Evolutionary conservation across 1,140 invertebrate genomes (phyloP), one percentile per base, ranked within the genome.

Genomic region (Hycleus cichorii): DNA sequence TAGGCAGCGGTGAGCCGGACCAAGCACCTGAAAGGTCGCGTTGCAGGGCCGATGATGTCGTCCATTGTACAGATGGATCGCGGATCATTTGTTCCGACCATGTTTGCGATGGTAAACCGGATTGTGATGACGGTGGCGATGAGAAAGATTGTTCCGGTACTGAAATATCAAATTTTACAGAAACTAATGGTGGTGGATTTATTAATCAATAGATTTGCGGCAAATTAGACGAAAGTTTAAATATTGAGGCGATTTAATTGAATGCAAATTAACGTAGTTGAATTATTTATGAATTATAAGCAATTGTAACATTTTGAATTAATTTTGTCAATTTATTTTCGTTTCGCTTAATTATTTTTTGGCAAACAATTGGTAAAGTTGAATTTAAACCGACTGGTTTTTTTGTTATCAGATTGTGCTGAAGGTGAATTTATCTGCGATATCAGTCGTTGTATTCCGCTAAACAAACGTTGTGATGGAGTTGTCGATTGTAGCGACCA

Each of bases 401-500:
- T 62, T 67, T 65, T 56, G 46, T 58, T 57, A 49, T 64, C 60
- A 78, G 76, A 70, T 62, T 88, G 84, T 72, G 65, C 67, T n/a
- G 73, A 76, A 59, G 77, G 78, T 8, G 76, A 83, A 64, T 83
- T 85, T 67, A 79, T 78, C 43, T 79, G 80, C 58, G 77, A 79
- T 49, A 59, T 74, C 3, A 69, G 69, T 43, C 68, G 76, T 26
- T 88, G 86, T 65, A 83, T 87, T 63, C 75, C 77, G 26, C 74
- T 75, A 52, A 76, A 70, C 40, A 76, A 81, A 51, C 76, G 80
- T 27, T 87, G 85, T 66, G 78, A 87, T 67, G 83, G 83, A 52
- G 75, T 76, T n/a, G 75, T 77, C 51, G 83, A 88, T 71, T 88
- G 85, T 8, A 74, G 77, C n/a, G 83, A 85, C 69, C 76, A 78